Evolutionary conservation across 2,797 vertebrate genomes (phyloP).

Genomic region (Dicrostonyx torquatus): DNA sequence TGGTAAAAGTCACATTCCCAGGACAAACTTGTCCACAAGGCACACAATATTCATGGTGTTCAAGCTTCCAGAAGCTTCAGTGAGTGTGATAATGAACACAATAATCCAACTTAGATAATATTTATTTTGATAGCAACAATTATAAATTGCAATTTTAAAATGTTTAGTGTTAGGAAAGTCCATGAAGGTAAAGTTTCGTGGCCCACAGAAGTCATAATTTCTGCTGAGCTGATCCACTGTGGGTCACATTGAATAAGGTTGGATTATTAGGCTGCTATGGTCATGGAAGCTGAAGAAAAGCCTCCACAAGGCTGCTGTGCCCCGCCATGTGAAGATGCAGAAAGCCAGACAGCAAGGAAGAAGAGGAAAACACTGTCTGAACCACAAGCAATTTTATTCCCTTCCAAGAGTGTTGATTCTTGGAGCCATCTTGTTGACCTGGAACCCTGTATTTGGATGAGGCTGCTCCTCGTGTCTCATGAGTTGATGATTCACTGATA

Average conservation of each 20-base stretch:
- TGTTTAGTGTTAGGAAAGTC: background rate
- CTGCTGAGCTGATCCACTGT: background rate
- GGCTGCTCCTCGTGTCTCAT: background rate
- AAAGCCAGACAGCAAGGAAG: background rate
- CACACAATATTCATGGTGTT: rapidly evolving
- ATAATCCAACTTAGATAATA: background rate
- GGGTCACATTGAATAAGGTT: background rate
- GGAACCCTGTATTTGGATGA: background rate
- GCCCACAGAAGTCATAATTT: background rate
- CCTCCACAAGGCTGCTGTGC: background rate
- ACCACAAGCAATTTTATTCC: too few relatives aligned
- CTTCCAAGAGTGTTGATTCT: background rate
- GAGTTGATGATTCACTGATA: background rate
- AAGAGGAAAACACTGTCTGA: background rate
- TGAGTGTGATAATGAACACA: background rate
- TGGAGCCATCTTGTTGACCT: background rate
- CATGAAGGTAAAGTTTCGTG: background rate
- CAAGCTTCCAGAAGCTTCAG: background rate
- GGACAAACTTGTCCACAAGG: background rate
- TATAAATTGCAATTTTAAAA: background rate
- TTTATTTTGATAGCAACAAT: background rate
- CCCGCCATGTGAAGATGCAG: background rate
- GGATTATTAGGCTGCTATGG: background rate
- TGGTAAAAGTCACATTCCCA: background rate
- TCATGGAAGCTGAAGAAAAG: background rate